phyloP scores from a whole-genome alignment of 2,888 invertebrate genomes.

The Chorisops tibialis region DNA sequence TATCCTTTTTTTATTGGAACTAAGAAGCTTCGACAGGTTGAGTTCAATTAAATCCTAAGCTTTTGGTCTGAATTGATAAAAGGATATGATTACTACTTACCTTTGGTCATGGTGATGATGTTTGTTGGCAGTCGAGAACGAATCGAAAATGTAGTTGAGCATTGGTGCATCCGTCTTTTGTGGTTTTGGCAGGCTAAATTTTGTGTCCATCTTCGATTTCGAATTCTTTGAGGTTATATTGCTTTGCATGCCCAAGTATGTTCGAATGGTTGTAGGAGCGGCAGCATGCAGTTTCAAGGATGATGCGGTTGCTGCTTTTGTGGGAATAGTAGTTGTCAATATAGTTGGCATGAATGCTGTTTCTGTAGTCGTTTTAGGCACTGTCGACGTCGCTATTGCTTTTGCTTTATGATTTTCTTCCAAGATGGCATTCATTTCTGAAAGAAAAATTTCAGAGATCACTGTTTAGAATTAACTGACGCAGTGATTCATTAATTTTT shows the following conservation, averaged over 20 bases:
- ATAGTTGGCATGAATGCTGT: background rate
- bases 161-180: conserved; percentile 66
- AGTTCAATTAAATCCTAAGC: too few species aligned
- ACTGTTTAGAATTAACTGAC: background rate
- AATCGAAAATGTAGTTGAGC: conserved; percentile 71
- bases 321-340: background rate
- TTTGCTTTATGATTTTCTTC: background rate
- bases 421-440: conserved; percentile 1
- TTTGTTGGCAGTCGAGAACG: conserved; percentile 65
- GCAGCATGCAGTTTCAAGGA: conserved; percentile 7
- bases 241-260: conserved; percentile 32
- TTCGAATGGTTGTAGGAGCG: conserved; percentile 29
- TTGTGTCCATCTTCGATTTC: conserved; percentile 32
- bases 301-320: background rate
- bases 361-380: background rate
- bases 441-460: background rate
- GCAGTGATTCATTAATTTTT: too few species aligned
- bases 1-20: too few species aligned
- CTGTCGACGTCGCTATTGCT: background rate
- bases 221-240: conserved; percentile 24
- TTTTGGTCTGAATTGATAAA: too few species aligned
- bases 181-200: conserved; percentile 51
- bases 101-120: conserved; percentile 67
- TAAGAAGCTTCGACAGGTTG: too few species aligned
- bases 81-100: too few species aligned